Conservation (phyloP, 2,888 invertebrate species). For the Ichneumon xanthorius region DNA sequence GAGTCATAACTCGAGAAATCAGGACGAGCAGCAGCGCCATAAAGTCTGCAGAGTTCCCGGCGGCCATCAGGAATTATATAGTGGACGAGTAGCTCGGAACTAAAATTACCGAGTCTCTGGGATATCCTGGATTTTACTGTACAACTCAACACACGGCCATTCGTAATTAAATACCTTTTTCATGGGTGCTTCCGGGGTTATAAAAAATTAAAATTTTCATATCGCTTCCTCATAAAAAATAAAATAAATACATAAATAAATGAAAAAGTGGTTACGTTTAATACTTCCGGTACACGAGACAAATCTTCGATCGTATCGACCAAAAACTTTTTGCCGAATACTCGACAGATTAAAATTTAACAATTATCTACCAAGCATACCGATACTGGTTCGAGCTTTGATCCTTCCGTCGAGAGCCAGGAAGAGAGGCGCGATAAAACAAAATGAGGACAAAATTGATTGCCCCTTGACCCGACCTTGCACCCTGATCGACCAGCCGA, state of each 20-base stretch:
- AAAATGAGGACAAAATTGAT: not conserved
- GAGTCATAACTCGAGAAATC: slow-evolving; percentile 32
- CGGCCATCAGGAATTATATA: not conserved
- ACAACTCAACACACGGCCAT: not conserved
- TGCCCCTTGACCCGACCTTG: slow-evolving; percentile 1
- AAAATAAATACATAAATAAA: too few relatives aligned
- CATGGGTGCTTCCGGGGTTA: not conserved
- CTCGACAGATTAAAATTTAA: too few relatives aligned
- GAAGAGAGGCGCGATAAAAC: not conserved
- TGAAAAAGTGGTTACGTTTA: too few relatives aligned
- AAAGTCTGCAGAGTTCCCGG: not conserved
- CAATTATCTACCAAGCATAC: not conserved
- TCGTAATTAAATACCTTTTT: not conserved
- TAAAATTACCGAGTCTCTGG: not conserved
- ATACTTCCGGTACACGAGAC: too few relatives aligned
- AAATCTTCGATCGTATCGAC: too few relatives aligned
- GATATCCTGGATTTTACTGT: not conserved
- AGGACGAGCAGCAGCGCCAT: slow-evolving; percentile 9
- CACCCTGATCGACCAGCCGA: not conserved
- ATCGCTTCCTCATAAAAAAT: too few relatives aligned
- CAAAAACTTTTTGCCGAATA: too few relatives aligned
- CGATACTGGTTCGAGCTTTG: not conserved
- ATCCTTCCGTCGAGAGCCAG: not conserved
- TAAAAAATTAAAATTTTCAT: not conserved
- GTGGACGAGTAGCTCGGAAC: not conserved